Conservation (phyloP, 2,888 invertebrate species). For the Megamerina dolium region DNA sequence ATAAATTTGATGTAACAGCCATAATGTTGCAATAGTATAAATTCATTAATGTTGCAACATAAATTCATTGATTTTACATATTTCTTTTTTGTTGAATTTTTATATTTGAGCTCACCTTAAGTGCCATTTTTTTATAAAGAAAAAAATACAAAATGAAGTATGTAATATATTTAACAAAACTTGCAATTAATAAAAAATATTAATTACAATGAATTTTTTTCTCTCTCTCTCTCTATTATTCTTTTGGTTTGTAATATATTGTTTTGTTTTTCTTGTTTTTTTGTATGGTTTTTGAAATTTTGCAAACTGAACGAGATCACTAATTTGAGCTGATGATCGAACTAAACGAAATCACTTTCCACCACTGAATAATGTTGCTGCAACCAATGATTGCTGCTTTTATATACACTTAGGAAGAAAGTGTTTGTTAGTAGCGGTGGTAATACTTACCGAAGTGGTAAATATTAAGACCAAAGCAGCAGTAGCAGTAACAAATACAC, state of each 20-base stretch:
- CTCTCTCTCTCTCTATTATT: background rate
- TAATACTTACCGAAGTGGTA: constrained; percentile 12
- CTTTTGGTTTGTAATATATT: constrained; percentile 8
- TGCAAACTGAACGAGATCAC: constrained; percentile 29
- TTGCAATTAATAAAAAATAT: too few species aligned
- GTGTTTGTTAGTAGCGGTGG: constrained; percentile 29
- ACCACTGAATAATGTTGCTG: constrained; percentile 50
- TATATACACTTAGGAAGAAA: constrained; percentile 51
- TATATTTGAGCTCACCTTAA: constrained; percentile 43
- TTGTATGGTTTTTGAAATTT: too few species aligned
- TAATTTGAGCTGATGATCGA: constrained; percentile 35
- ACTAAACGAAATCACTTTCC: constrained; percentile 48
- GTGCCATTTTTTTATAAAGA: constrained; percentile 43
- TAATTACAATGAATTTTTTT: too few species aligned
- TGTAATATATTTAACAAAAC: too few species aligned
- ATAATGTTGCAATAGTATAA: too few species aligned
- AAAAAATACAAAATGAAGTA: too few species aligned
- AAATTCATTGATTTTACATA: too few species aligned
- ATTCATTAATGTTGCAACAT: too few species aligned
- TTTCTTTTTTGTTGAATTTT: too few species aligned
- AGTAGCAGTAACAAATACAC: too few species aligned
- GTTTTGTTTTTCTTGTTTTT: background rate
- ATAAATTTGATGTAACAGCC: too few species aligned
- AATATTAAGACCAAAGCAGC: constrained; percentile 13
- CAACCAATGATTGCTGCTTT: constrained; percentile 46